A percentile compares a stretch with the other conserved stretches of the same genome.
These are phyloP conservation scores for Leptoclinus maculatus DNA, from an alignment of 2,797 vertebrate species.

Conservation along the genomic window DNA sequence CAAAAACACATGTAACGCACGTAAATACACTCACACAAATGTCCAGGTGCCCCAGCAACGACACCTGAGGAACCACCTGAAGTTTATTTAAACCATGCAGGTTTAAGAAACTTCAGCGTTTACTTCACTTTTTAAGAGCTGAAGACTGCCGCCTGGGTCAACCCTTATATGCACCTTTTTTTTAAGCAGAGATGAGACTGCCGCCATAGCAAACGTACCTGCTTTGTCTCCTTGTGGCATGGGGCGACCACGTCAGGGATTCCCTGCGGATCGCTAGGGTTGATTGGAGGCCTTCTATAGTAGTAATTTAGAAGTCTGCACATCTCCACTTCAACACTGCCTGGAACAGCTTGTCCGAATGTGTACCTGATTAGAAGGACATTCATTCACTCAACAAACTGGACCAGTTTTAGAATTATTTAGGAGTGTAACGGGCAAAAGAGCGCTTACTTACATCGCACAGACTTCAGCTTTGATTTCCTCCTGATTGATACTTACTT, in stretches of 20 bases:
- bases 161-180: background rate
- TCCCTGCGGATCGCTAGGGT: fast-evolving
- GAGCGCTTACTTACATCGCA: conserved; percentile 64
- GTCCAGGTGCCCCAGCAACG: background rate
- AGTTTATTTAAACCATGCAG: background rate
- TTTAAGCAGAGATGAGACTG: background rate
- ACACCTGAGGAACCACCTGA: background rate
- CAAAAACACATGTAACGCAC: too few species aligned
- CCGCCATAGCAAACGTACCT: conserved; percentile 40
- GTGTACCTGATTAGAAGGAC: conserved; percentile 64
- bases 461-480: conserved; percentile 58
- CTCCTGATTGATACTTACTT: conserved; percentile 45
- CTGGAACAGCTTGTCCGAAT: conserved; percentile 73
- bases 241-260: fast-evolving
- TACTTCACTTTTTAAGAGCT: too few species aligned
- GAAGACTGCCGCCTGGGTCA: background rate
- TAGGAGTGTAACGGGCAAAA: background rate
- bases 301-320: conserved; percentile 8
- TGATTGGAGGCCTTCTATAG: fast-evolving
- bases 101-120: background rate
- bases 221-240: conserved; percentile 43
- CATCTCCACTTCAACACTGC: conserved; percentile 29
- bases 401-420: background rate
- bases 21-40: background rate
- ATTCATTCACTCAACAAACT: background rate